Conservation (phyloP, 2,113 vertebrate genomes). For the Ranitomeya imitator region DNA sequence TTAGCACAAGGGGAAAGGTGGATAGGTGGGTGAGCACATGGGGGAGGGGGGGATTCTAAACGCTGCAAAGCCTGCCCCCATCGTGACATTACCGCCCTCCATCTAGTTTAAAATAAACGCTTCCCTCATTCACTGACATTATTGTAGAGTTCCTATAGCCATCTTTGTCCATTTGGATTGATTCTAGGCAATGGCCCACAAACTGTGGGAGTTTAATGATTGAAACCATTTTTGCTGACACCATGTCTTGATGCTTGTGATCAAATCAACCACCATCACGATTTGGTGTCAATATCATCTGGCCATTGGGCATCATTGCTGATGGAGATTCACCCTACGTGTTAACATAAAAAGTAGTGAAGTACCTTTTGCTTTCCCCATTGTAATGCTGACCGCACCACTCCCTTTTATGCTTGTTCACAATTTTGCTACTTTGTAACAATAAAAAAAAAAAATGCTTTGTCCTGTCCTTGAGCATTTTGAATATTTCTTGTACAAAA, state of each 20-base stretch:
- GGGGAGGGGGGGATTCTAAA: no score
- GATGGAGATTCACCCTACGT: no score
- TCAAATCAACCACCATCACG: no score
- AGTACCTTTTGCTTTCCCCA: neutral
- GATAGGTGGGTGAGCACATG: no score
- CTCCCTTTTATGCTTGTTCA: neutral
- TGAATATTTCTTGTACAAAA: neutral
- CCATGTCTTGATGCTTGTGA: no score
- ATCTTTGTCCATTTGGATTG: neutral
- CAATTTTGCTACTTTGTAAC: slow-evolving; percentile 3
- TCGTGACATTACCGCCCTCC: no score
- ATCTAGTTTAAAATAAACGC: neutral
- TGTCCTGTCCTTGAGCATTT: neutral
- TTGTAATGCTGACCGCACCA: no score
- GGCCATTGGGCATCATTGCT: no score
- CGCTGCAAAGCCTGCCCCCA: no score
- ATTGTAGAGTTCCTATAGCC: neutral
- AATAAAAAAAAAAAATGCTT: neutral
- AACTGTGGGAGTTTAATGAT: neutral
- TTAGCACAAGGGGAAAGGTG: no score
- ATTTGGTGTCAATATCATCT: no score
- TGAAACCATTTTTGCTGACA: neutral
- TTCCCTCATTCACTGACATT: neutral
- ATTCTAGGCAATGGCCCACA: neutral
- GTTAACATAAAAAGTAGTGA: neutral